Evolutionary conservation across 2,113 vertebrate genomes (phyloP), one percentile per base, ranked within the genome.

Genomic region (Crotalus tigris): DNA sequence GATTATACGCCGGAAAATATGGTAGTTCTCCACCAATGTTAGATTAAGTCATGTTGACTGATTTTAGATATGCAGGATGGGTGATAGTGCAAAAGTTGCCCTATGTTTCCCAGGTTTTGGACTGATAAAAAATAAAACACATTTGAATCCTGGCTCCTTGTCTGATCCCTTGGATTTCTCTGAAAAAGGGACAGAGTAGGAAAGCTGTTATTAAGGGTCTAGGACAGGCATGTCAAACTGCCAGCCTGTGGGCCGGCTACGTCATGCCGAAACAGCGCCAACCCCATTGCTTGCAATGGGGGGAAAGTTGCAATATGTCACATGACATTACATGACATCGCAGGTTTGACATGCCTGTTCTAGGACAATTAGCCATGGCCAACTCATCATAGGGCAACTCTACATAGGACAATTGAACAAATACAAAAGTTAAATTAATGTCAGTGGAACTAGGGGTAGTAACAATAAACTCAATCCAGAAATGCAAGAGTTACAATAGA

Each of bases 251-350:
- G 49, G 49, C 49, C 49, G 8, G 8, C 10, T 51, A 9, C 8
- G 49, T 51, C 49, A 51, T 7, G 8, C 8, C 1, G 8, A 51
- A 51, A 51, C 49, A 1, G 8, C 1, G 1, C 1, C 49, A 0
- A 51, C 49, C 49, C 1, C 49, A 51, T 51, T 51, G 49, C 49
- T 8, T 7, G 49, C 49, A 49, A 49, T 49, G 49, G 49, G 8
- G 1, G 8, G 8, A 51, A 51, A 51, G 49, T 51, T 1, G 8
- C 49, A 51, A 8, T 9, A 10, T 1, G 8, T 51, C 49, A 0
- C 49, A 51, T 8, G 1, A 51, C 0, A 1, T 51, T 9, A 51
- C 49, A 51, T 51, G 49, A 51, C 8, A 1, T 51, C 1, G 0
- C 8, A 9, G 1, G 49, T 51, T 51, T 51, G 49, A 51, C 49